A percentile compares a stretch with the other conserved stretches of the same genome.
These are phyloP conservation scores for Glyphotaelius pellucidus DNA, from an alignment of 2,888 invertebrate genomes.

Conservation along the genomic window DNA sequence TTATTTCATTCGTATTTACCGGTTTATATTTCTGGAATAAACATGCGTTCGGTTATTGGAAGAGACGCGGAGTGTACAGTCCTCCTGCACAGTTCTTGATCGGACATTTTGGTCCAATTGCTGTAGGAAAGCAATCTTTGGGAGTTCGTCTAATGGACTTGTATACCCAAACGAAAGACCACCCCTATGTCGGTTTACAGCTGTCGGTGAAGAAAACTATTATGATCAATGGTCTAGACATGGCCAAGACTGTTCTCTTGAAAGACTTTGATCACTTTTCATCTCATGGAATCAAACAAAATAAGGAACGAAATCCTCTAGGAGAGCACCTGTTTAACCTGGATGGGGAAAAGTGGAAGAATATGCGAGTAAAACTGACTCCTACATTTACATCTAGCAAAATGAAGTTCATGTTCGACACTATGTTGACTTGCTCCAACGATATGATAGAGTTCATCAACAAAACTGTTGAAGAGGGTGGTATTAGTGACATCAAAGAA, in stretches of 20 bases:
- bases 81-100: conserved; percentile 15
- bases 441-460: conserved; percentile 28
- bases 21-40: conserved; percentile 25
- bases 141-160: background rate
- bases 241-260: conserved; percentile 42
- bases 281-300: conserved; percentile 37
- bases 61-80: conserved; percentile 41
- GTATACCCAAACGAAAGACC: conserved; percentile 47
- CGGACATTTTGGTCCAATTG: conserved; percentile 20
- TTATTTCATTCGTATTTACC: background rate
- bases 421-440: conserved; percentile 34
- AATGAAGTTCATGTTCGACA: conserved; percentile 60
- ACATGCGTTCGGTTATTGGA: conserved; percentile 32
- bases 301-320: conserved; percentile 30
- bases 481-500: conserved; percentile 69
- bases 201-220: conserved; percentile 15
- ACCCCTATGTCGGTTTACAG: conserved; percentile 37
- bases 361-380: conserved; percentile 53
- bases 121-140: background rate
- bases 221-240: conserved; percentile 48
- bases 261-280: conserved; percentile 51
- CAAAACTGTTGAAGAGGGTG: background rate
- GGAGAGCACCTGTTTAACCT: conserved; percentile 51
- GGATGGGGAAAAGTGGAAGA: conserved; percentile 57
- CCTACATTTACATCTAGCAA: conserved; percentile 62